phyloP scores from a whole-genome alignment of 1,140 invertebrate species.

The Neuroterus valhalla region DNA sequence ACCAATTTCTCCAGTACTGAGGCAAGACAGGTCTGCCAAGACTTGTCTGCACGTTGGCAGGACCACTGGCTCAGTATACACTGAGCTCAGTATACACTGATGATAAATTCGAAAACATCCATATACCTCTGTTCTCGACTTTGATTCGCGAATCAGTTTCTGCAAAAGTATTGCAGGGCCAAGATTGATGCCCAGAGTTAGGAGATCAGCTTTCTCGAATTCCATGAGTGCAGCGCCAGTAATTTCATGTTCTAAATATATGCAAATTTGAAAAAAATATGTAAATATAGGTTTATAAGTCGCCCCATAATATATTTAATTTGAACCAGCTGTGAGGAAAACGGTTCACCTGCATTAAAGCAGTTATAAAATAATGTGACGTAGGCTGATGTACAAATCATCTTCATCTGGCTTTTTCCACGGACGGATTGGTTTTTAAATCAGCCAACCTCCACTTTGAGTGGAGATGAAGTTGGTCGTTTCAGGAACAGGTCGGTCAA shows the following conservation, averaged over 20 bases:
- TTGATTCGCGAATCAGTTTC: background rate
- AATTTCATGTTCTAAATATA: too few relatives aligned
- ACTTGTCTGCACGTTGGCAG: too few relatives aligned
- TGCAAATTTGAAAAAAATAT: too few relatives aligned
- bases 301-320: conserved; percentile 10
- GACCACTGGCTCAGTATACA: too few relatives aligned
- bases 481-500: too few relatives aligned
- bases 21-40: too few relatives aligned
- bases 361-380: background rate
- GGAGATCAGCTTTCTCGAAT: background rate
- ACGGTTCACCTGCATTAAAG: background rate
- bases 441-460: background rate
- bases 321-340: conserved; percentile 15
- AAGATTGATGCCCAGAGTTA: background rate
- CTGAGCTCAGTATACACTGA: too few relatives aligned
- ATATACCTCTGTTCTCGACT: background rate
- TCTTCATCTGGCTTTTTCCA: background rate
- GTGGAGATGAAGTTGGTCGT: conserved; percentile 20
- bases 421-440: background rate
- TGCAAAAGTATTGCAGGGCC: background rate
- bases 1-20: too few relatives aligned
- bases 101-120: too few relatives aligned
- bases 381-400: background rate
- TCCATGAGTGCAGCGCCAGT: conserved; percentile 9
- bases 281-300: too few relatives aligned